phyloP scores from a whole-genome alignment of 2,888 invertebrate species.

The Spodoptera exigua region DNA sequence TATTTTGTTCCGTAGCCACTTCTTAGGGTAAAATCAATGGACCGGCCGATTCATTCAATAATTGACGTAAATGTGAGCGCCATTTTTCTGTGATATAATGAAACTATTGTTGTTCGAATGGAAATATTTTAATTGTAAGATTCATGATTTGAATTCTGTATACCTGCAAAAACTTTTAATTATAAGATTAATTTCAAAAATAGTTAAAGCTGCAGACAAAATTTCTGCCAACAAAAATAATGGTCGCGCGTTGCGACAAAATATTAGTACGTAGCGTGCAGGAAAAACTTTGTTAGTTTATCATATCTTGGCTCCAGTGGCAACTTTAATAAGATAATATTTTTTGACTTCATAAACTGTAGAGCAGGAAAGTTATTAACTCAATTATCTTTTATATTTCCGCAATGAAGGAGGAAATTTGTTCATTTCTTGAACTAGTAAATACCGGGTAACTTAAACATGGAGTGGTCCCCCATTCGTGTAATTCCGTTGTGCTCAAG shows the following conservation, averaged over 20 bases:
- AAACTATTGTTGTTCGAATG: no score
- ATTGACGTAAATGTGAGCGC: background rate
- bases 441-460: no score
- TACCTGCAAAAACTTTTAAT: background rate
- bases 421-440: background rate
- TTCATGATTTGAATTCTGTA: no score
- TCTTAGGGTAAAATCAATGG: slow-evolving; percentile 9
- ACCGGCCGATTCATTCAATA: slow-evolving; percentile 13
- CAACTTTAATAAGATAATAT: slow-evolving; percentile 21
- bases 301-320: slow-evolving; percentile 21
- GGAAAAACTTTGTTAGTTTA: slow-evolving; percentile 30
- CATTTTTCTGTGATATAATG: no score
- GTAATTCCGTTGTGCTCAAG: background rate
- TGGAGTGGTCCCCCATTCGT: background rate
- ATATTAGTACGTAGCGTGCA: slow-evolving; percentile 20
- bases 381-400: slow-evolving; percentile 10
- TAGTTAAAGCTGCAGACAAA: slow-evolving; percentile 1
- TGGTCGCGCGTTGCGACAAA: slow-evolving; percentile 9
- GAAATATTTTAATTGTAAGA: no score
- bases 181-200: background rate
- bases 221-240: slow-evolving; percentile 1
- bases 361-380: slow-evolving; percentile 8
- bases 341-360: slow-evolving; percentile 24
- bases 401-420: background rate
- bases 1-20: slow-evolving; percentile 4